Conservation (phyloP, 2,113 vertebrate genomes). For the Syngnathus typhle region DNA sequence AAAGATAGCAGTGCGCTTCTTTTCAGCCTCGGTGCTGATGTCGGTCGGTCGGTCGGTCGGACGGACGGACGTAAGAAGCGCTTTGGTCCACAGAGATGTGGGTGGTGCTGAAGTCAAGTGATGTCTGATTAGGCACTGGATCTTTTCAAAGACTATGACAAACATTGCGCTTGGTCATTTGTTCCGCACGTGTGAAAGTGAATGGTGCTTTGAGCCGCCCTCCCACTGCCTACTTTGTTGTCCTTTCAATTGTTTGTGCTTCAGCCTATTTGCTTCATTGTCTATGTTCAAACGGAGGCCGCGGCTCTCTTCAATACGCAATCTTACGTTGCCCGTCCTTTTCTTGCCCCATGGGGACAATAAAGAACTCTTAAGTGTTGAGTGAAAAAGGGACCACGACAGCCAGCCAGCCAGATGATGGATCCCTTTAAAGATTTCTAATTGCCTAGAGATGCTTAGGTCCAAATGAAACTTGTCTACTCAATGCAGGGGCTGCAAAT, state of each 20-base stretch:
- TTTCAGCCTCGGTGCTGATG: conserved; percentile 8
- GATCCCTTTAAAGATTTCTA: no score
- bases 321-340: no score
- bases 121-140: not conserved
- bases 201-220: not conserved
- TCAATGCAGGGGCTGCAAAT: no score
- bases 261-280: not conserved
- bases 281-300: not conserved
- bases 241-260: not conserved
- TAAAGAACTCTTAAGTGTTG: no score
- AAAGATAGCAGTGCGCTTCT: conserved; percentile 6
- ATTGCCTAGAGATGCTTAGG: no score
- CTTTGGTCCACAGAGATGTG: not conserved
- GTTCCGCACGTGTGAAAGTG: not conserved
- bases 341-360: no score
- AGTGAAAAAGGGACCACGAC: no score
- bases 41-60: not conserved
- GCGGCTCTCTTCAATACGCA: no score
- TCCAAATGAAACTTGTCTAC: no score
- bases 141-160: not conserved
- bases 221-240: not conserved
- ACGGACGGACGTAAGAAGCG: not conserved
- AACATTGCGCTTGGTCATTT: not conserved
- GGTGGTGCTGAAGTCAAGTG: not conserved
- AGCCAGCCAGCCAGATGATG: no score